Evolutionary conservation across 2,888 invertebrate species (phyloP), one percentile per base, ranked within the genome.

Genomic region (Pasiphila rectangulata): DNA sequence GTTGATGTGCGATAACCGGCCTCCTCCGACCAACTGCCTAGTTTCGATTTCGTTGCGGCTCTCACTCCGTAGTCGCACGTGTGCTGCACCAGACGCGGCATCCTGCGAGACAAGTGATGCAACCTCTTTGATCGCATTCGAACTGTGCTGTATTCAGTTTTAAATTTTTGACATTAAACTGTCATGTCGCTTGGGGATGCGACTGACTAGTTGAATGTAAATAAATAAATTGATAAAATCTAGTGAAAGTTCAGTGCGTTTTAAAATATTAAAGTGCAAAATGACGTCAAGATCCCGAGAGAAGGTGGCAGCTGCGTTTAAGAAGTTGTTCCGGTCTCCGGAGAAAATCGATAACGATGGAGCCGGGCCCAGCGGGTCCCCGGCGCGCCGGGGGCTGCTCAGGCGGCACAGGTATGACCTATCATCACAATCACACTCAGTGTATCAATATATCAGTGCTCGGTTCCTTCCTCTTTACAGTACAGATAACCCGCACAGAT

Each of bases 271-370:
- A 30, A 13, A 71, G 79, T 78, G 75, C 63, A 87, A 79, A 66
- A 94, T 94, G 94, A 92, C 93, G 67, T 93, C 94, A 59, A 91
- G 94, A 59, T 94, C 95, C 20, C 94, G 94, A 79, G 95, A 95
- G 72, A 95, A 94, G 88, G 93, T 95, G 53, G 93, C 94, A 17
- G 93, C 94, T 16, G 95, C 94, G 38, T 93, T 95, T 80, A 91
- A 93, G 61, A 94, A 94, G 83, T 87, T 95, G 59, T 95, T 95
- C 77, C 92, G 93, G 59, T 92, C 94, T 34, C 90, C 93, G 10
- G 92, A 93, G 69, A 94, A 94, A 73, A 90, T 92, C 45, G 93
- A 93, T 59, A 92, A 91, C 53, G 92, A 92, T 47, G 90, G 86
- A 15, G 90, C 90, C 13, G 90, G 91, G 10, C 91, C 91, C 45